phyloP scores from a whole-genome alignment of 2,888 invertebrate species.

The Dascillus cervinus region DNA sequence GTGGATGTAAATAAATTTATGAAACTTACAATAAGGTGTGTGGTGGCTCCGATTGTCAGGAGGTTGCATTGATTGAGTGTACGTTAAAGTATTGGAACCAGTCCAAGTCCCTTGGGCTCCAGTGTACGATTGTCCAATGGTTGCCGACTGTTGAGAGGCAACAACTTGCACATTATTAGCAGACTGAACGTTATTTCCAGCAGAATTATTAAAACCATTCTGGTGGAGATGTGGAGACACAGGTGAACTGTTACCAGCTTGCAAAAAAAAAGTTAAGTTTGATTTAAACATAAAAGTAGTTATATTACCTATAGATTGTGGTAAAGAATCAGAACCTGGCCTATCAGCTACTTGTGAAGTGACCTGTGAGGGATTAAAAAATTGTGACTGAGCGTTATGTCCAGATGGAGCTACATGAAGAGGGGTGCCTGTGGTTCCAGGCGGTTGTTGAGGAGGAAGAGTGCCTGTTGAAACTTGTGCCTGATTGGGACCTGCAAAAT shows the following conservation, averaged over 20 bases:
- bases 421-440: constrained; percentile 22
- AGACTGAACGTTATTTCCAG: constrained; percentile 17
- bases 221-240: constrained; percentile 47
- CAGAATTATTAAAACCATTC: constrained; percentile 40
- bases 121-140: constrained; percentile 32
- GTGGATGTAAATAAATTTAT: neutral
- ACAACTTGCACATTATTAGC: constrained; percentile 23
- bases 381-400: constrained; percentile 29
- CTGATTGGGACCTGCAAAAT: constrained; percentile 27
- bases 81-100: constrained; percentile 84
- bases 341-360: constrained; percentile 26
- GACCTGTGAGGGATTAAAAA: constrained; percentile 28
- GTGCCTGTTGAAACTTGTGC: constrained; percentile 29
- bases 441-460: constrained; percentile 24
- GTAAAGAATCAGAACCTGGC: constrained; percentile 25
- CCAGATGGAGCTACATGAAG: constrained; percentile 26
- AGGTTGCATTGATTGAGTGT: constrained; percentile 83
- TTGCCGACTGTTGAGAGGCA: constrained; percentile 27
- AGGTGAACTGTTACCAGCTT: constrained; percentile 41
- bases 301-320: constrained; percentile 31
- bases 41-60: constrained; percentile 59
- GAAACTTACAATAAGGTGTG: constrained; percentile 54
- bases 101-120: constrained; percentile 69
- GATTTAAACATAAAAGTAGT: no score
- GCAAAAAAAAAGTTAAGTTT: neutral